Evolutionary conservation across 2,888 invertebrate genomes (phyloP).

Genomic region (Belgica antarctica): DNA sequence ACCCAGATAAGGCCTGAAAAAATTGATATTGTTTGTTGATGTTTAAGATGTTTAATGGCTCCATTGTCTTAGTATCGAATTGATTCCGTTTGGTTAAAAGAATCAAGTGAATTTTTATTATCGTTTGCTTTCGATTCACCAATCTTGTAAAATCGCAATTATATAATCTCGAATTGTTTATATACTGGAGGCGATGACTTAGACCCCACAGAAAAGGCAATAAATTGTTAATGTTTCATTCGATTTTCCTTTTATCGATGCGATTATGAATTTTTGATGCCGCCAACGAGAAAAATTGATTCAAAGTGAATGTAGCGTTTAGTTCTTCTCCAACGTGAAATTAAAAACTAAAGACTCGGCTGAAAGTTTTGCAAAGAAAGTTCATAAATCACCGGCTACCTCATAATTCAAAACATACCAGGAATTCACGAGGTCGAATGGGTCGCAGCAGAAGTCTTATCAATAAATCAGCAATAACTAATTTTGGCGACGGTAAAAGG

Average conservation of each 20-base stretch:
- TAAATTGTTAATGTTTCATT: slow-evolving; percentile 16
- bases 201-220: slow-evolving; percentile 38
- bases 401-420: background rate
- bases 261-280: background rate
- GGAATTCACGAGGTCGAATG: background rate
- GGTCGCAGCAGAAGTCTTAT: slow-evolving; percentile 15
- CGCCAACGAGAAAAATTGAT: background rate
- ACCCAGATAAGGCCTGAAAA: slow-evolving; percentile 15
- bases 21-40: slow-evolving; percentile 18
- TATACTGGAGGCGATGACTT: slow-evolving; percentile 30
- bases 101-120: slow-evolving; percentile 25
- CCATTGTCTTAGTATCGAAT: slow-evolving; percentile 2
- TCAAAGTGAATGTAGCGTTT: too few species aligned
- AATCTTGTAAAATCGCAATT: slow-evolving; percentile 21
- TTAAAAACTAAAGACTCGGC: too few species aligned
- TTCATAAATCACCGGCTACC: background rate
- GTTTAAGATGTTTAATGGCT: slow-evolving; percentile 19
- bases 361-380: background rate
- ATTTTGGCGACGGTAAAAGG: background rate
- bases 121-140: slow-evolving; percentile 9
- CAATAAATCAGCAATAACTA: background rate
- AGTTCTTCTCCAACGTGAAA: background rate
- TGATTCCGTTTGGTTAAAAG: background rate
- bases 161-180: slow-evolving; percentile 8
- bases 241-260: background rate